Base-by-base conservation (phyloP, 2,888 invertebrate genomes). In the Matsumyia berberina region DNA sequence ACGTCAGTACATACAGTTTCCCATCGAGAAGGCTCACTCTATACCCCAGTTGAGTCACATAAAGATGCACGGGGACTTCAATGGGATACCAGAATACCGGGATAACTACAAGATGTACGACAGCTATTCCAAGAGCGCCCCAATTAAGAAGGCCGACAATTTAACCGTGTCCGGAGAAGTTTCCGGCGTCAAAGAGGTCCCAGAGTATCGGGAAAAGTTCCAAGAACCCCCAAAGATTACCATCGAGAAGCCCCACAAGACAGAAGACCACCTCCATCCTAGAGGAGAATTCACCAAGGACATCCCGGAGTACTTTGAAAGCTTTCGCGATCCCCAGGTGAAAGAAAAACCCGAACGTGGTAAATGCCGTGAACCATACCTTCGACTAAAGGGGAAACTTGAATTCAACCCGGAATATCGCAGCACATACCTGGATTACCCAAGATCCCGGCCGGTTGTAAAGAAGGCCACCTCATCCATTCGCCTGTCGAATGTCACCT, bases 331-430 rank as follows among this genome's bases (percentile, higher is more conserved):
- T 88, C 91, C 92, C 0, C 88, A 92, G 15, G 87, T 91, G 9
- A 91, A 89, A 62, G 88, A 89, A 49, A 88, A 90, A 87, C 92
- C 92, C n/a, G 92, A 92, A 86, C 89, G 90, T 7, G 91, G 90
- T 7, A 92, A 91, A 87, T 89, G 90, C 19, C 89, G 90, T 0
- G 90, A 91, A 46, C 90, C 92, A 2, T 90, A 89, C 24, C 86
- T 92, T n/a, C 89, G 90, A 0, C 88, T 92, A 8, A 90, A 89
- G 57, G 92, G 91, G n/a, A 91, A 91, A 86, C 89, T 91, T 70
- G 92, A 92, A 87, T 92, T 92, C 86, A 91, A 91, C 88, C 91
- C 92, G 0, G 92, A 92, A 82, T 92, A 92, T 80, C 88, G 90
- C 33, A 91, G 90, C 58, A 90, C 89, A 19, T 92, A 90, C 76